Conservation (phyloP, 2,888 invertebrate genomes). For the Leptogaster cylindrica region DNA sequence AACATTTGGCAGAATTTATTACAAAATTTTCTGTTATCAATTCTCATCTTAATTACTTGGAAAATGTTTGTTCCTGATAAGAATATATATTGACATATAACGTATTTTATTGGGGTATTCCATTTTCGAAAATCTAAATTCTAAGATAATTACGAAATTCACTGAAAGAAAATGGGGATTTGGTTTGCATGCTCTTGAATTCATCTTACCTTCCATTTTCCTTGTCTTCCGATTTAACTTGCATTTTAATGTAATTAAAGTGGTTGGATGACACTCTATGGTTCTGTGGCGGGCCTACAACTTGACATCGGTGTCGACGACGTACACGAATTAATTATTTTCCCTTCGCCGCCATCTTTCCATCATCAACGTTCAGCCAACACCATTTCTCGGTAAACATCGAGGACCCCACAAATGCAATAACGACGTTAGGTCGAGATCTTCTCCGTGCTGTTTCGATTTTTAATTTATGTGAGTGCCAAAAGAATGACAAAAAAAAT, state of each 20-base stretch:
- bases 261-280: not conserved
- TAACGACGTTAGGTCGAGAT: not conserved
- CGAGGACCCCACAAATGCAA: conserved; percentile 6
- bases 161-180: not conserved
- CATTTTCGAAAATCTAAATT: not conserved
- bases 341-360: conserved; percentile 9
- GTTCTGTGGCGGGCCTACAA: conserved; percentile 18
- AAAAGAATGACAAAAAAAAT: no score
- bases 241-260: conserved; percentile 38
- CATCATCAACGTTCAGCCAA: not conserved
- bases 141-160: not conserved
- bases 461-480: conserved; percentile 24
- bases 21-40: no score
- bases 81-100: no score
- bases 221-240: not conserved
- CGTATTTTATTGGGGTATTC: no score
- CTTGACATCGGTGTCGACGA: conserved; percentile 8
- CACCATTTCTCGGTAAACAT: not conserved
- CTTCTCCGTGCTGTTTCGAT: conserved; percentile 1
- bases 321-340: conserved; percentile 22
- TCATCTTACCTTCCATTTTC: not conserved
- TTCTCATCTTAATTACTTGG: conserved; percentile 29
- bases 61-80: no score
- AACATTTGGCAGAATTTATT: conserved; percentile 26
- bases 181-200: not conserved